Conservation (phyloP, 2,888 invertebrate genomes). For the Anodontia alba region DNA sequence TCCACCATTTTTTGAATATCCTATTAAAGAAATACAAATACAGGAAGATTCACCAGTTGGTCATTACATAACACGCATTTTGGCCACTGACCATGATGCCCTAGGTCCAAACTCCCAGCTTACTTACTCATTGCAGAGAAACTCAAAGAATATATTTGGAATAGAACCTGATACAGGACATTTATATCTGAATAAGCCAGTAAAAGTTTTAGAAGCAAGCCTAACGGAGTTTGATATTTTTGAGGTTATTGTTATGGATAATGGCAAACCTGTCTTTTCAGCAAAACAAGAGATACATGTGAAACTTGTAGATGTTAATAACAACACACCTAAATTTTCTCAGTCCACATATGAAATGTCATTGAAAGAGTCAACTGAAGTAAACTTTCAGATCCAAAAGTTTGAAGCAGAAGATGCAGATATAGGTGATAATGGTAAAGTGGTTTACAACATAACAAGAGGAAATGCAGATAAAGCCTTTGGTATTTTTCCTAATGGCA, state of each 20-base stretch:
- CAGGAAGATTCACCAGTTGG: conserved; percentile 97
- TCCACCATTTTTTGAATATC: conserved; percentile 88
- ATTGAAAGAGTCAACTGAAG: conserved; percentile 94
- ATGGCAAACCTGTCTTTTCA: conserved; percentile 69
- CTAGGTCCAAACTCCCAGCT: conserved; percentile 94
- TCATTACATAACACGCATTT: conserved; percentile 94
- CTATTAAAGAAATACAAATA: conserved; percentile 88
- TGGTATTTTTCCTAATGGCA: conserved; percentile 98
- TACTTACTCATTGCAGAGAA: conserved; percentile 92
- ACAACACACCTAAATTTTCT: conserved; percentile 97
- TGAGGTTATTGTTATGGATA: conserved; percentile 76
- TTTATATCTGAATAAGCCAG: conserved; percentile 92
- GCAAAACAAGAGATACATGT: conserved; percentile 70
- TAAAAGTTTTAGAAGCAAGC: conserved; percentile 54
- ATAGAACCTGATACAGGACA: conserved; percentile 95
- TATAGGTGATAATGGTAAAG: conserved; percentile 75
- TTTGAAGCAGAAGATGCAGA: conserved; percentile 80
- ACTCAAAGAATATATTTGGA: conserved; percentile 91
- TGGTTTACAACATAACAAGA: conserved; percentile 89
- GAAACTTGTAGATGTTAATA: conserved; percentile 94
- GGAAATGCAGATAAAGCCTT: conserved; percentile 95
- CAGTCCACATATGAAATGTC: conserved; percentile 97
- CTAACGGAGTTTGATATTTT: conserved; percentile 49
- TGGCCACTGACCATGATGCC: conserved; percentile 93
- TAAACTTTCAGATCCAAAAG: conserved; percentile 90